Evolutionary conservation across 2,888 invertebrate species (phyloP).

Genomic region (Troglohyphantes excavatus): DNA sequence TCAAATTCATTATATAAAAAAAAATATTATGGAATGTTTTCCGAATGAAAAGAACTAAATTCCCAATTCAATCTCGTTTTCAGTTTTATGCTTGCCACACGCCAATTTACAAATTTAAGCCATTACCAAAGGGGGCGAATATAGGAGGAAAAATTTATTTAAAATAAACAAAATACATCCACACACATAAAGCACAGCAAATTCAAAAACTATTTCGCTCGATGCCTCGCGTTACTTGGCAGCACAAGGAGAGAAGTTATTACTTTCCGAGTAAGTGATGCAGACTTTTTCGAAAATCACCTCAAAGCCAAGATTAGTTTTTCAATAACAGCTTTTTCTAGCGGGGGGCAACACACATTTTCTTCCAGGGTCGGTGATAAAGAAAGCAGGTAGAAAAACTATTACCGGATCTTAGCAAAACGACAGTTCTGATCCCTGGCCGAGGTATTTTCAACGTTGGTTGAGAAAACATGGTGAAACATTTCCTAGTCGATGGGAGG

Average conservation of each 20-base stretch:
- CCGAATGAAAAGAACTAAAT: not conserved
- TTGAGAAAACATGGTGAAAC: slow-evolving; percentile 21
- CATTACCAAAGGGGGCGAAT: slow-evolving; percentile 20
- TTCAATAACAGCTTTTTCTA: slow-evolving; percentile 53
- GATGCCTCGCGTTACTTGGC: not conserved
- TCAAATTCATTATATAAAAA: slow-evolving; percentile 10
- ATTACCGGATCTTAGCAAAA: slow-evolving; percentile 37
- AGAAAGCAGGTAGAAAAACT: slow-evolving; percentile 30
- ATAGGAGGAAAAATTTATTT: no score
- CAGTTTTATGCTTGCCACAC: slow-evolving; percentile 32
- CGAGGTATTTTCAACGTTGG: not conserved
- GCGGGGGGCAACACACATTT: slow-evolving; percentile 7
- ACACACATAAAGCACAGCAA: slow-evolving; percentile 7
- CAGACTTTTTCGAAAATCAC: slow-evolving; percentile 58
- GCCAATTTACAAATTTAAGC: slow-evolving; percentile 49
- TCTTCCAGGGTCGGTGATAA: slow-evolving; percentile 24
- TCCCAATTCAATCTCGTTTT: slow-evolving; percentile 30
- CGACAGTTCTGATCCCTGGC: slow-evolving; percentile 25
- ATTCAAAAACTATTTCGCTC: slow-evolving; percentile 53
- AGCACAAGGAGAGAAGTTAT: slow-evolving; percentile 37
- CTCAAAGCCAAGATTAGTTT: slow-evolving; percentile 68
- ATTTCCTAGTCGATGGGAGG: not conserved
- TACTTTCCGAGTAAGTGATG: slow-evolving; percentile 53
- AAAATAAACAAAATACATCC: slow-evolving; percentile 1
- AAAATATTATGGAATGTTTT: not conserved